These are phyloP conservation scores for Melinaea marsaeus DNA, from an alignment of 2,888 invertebrate genomes.

Conservation along the genomic window DNA sequence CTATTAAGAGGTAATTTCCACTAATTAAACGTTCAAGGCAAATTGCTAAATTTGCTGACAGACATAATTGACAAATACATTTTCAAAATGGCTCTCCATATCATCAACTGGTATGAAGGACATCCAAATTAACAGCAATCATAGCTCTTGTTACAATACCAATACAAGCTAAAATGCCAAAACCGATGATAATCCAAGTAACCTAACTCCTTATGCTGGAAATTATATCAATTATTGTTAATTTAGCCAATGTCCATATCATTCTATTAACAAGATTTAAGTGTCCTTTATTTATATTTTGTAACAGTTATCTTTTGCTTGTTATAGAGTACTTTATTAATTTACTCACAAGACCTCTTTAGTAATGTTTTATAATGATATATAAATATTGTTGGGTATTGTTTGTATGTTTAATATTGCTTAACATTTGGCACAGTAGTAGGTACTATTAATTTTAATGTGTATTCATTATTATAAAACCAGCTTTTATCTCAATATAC, in stretches of 20 bases:
- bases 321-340: background rate
- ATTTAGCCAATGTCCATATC: slow-evolving; percentile 7
- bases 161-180: background rate
- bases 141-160: background rate
- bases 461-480: too few relatives aligned
- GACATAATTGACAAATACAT: background rate
- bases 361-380: background rate
- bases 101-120: background rate
- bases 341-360: background rate
- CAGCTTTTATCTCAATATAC: too few relatives aligned
- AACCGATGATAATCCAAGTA: background rate
- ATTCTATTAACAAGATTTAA: slow-evolving; percentile 13
- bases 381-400: too few relatives aligned
- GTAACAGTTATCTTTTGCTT: background rate
- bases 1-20: background rate
- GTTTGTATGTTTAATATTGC: too few relatives aligned
- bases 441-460: too few relatives aligned
- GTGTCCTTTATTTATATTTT: slow-evolving; percentile 8
- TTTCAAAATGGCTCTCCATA: background rate
- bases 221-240: background rate
- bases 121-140: background rate
- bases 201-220: background rate
- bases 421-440: too few relatives aligned
- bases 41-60: background rate
- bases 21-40: background rate